These are phyloP conservation scores for Kryptolebias ocellatus DNA, from an alignment of 2,797 vertebrate species.

Conservation along the genomic window DNA sequence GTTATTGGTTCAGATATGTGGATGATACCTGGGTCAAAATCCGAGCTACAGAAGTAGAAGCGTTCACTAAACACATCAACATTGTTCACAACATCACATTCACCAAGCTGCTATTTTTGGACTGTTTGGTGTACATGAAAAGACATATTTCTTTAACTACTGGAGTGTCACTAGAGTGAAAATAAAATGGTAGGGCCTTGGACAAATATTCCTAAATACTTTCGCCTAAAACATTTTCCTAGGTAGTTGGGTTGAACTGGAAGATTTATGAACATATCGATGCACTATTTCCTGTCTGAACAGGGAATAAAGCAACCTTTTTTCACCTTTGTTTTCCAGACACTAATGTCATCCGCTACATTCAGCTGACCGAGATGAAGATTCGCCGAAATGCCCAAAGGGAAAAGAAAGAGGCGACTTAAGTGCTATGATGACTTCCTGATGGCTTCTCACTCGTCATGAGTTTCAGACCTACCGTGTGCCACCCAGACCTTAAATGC, in stretches of 20 bases:
- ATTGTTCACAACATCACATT: no score
- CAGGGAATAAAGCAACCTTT: constrained; percentile 49
- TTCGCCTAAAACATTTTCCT: background rate
- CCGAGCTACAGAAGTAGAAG: no score
- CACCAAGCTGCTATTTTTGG: no score
- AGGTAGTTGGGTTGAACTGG: background rate
- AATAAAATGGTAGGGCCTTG: background rate
- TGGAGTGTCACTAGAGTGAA: background rate
- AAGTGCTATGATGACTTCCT: constrained; percentile 57
- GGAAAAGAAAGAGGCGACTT: constrained; percentile 93
- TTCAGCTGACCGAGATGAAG: constrained; percentile 99
- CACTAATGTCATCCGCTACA: constrained; percentile 98
- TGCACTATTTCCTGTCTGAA: constrained; percentile 37
- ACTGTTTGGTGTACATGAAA: no score
- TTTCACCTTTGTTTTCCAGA: constrained; percentile 83
- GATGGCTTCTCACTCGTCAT: constrained; percentile 30
- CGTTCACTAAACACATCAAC: no score
- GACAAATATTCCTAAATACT: background rate
- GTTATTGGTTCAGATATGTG: no score
- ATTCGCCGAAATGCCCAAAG: constrained; percentile 93
- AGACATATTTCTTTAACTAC: no score
- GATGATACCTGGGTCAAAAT: no score
- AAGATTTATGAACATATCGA: constrained; percentile 35
- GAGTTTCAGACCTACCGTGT: constrained; percentile 46
- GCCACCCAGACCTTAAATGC: constrained; percentile 53